Conservation (phyloP, 2,797 vertebrate species). For the Enteromius argenteus region DNA sequence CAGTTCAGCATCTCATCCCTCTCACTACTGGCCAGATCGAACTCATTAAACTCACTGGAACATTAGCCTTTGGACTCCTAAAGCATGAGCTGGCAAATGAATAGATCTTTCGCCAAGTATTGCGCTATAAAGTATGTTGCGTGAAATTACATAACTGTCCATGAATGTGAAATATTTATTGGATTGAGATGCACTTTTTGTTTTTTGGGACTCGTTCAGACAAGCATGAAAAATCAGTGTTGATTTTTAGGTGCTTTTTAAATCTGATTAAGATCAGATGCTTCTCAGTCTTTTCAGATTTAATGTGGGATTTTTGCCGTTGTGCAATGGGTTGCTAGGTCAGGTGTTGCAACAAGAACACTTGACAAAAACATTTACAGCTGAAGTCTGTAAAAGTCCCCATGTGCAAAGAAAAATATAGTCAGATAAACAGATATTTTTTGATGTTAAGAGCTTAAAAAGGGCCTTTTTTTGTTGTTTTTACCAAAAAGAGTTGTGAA, state of each 20-base stretch:
- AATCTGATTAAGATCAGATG: background rate
- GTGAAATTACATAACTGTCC: background rate
- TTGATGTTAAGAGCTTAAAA: background rate
- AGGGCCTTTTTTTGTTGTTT: background rate
- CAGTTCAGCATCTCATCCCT: conserved; percentile 44
- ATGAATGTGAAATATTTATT: conserved; percentile 14
- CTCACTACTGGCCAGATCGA: conserved; percentile 35
- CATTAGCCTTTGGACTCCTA: conserved; percentile 33
- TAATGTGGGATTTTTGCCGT: background rate
- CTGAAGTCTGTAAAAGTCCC: background rate
- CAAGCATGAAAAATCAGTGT: background rate
- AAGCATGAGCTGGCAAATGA: conserved; percentile 13
- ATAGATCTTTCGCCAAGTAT: conserved; percentile 12
- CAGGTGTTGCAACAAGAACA: background rate
- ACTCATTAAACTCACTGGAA: conserved; percentile 44
- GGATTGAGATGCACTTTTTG: background rate
- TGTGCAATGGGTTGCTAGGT: background rate
- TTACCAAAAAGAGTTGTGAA: background rate
- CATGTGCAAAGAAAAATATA: background rate
- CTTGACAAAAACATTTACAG: background rate
- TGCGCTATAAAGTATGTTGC: background rate
- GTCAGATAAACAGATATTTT: background rate
- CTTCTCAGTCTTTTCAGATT: background rate
- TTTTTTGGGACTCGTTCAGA: background rate
- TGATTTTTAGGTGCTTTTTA: conserved; percentile 1